These are phyloP conservation scores for Matsumurasca onukii DNA, from an alignment of 1,140 invertebrate species.

Conservation along the genomic window DNA sequence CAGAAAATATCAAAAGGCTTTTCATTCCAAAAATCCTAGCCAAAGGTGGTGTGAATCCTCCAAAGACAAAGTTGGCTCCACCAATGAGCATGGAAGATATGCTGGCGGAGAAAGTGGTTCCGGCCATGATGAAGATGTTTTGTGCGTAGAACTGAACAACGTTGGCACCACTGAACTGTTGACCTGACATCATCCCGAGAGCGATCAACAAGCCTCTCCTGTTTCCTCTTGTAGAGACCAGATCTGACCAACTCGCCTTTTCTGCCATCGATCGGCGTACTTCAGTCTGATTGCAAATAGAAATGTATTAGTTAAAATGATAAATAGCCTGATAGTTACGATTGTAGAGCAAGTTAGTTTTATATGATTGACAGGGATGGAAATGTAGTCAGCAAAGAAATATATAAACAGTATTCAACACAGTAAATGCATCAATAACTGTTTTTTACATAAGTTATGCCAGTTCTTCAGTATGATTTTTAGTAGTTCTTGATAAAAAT, in stretches of 20 bases:
- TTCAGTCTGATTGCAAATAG: too few relatives aligned
- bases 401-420: too few relatives aligned
- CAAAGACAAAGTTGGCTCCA: constrained; percentile 68
- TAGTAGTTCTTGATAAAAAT: too few relatives aligned
- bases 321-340: too few relatives aligned
- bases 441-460: too few relatives aligned
- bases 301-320: too few relatives aligned
- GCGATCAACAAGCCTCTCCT: constrained; percentile 68
- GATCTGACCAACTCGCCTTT: constrained; percentile 57
- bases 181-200: constrained; percentile 68
- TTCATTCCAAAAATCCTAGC: constrained; percentile 76
- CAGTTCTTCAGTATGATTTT: too few relatives aligned
- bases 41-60: constrained; percentile 65
- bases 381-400: too few relatives aligned
- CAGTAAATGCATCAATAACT: too few relatives aligned
- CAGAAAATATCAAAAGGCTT: constrained; percentile 68
- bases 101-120: constrained; percentile 57
- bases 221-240: constrained; percentile 57
- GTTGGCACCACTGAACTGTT: constrained; percentile 68
- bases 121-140: constrained; percentile 65
- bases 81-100: constrained; percentile 79
- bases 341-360: too few relatives aligned
- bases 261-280: constrained; percentile 46
- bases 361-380: background rate
- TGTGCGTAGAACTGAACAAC: constrained; percentile 69